Evolutionary conservation across 2,113 vertebrate species (phyloP).

Genomic region (Meleagris gallopavo): DNA sequence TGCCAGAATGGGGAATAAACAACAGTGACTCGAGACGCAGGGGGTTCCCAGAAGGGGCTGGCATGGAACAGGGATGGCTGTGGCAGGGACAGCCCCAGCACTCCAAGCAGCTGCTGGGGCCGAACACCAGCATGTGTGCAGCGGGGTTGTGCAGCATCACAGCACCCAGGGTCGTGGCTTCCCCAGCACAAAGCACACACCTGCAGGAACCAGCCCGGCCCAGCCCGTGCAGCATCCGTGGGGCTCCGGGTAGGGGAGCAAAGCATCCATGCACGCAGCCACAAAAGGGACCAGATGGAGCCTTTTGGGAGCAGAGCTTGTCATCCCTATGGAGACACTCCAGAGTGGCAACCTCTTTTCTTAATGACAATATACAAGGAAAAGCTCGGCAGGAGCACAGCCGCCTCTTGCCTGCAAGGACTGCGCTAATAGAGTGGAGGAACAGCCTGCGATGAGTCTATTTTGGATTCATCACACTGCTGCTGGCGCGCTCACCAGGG

Average conservation of each 20-base stretch:
- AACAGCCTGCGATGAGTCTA: slow-evolving; percentile 7
- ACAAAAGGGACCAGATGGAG: not conserved
- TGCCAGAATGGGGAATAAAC: not conserved
- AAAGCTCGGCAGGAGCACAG: slow-evolving; percentile 22
- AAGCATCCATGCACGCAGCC: rapidly evolving
- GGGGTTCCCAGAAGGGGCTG: not conserved
- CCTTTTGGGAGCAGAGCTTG: not conserved
- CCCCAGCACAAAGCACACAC: rapidly evolving
- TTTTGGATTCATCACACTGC: slow-evolving; percentile 16
- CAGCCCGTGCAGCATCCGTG: rapidly evolving
- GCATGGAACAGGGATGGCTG: not conserved
- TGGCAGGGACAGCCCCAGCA: not conserved
- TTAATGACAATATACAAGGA: not conserved
- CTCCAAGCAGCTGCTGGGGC: not conserved
- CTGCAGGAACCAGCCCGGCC: not conserved
- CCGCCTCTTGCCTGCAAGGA: slow-evolving; percentile 20
- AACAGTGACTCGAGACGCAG: rapidly evolving
- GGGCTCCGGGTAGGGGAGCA: not conserved
- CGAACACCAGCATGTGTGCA: rapidly evolving
- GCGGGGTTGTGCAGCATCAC: not conserved
- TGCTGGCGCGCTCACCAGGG: not conserved
- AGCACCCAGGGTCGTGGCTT: not conserved
- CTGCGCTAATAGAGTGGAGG: not conserved
- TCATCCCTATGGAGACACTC: not conserved
- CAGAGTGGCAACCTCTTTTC: not conserved